Conservation (phyloP, 2,888 invertebrate genomes). For the Melikaiella ostensackeni region DNA sequence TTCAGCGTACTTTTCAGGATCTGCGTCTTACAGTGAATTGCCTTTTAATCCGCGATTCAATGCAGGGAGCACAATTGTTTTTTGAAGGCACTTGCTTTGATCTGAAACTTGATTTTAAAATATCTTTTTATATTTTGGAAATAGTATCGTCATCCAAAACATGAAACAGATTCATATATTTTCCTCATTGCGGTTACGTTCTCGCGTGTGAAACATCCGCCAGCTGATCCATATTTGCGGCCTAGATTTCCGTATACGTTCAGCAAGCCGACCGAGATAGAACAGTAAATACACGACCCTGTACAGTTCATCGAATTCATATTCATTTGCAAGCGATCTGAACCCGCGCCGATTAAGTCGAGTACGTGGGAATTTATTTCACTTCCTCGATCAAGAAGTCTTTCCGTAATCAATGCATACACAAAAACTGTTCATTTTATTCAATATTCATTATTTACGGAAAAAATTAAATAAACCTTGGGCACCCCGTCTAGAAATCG, state of each 20-base stretch:
- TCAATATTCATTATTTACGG: no score
- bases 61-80: no score
- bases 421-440: neutral
- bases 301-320: conserved; percentile 20
- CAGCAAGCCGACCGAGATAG: conserved; percentile 56
- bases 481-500: no score
- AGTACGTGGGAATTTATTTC: conserved; percentile 10
- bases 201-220: conserved; percentile 60
- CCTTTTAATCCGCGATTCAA: neutral
- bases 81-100: neutral
- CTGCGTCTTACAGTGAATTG: no score
- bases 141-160: conserved; percentile 3
- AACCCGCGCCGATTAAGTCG: neutral
- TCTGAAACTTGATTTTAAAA: neutral
- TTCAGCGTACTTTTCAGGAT: no score
- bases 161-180: conserved; percentile 45
- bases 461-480: no score
- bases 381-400: neutral
- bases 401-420: neutral
- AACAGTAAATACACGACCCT: conserved; percentile 57
- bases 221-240: conserved; percentile 67
- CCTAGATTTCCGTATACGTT: conserved; percentile 62
- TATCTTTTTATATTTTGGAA: neutral
- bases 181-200: conserved; percentile 48
- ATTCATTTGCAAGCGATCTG: neutral